A percentile compares a stretch with the other conserved stretches of the same genome.
phyloP scores from a whole-genome alignment of 2,888 invertebrate species.

The Metalampra italica region DNA sequence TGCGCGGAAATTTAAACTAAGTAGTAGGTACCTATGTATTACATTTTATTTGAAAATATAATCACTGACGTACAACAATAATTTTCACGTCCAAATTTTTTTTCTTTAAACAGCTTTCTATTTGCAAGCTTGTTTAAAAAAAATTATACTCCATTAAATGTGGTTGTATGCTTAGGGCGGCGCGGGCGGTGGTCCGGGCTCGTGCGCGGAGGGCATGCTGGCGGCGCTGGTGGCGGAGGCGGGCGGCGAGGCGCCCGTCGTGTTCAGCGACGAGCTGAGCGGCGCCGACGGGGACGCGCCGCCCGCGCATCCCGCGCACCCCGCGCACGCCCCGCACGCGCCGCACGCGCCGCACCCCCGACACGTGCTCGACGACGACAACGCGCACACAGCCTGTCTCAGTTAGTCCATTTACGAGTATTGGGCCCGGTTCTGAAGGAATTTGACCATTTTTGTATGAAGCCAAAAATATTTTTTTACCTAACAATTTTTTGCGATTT shows the following conservation, averaged over 20 bases:
- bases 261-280: conserved; percentile 96
- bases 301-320: background rate
- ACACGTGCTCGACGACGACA: conserved; percentile 92
- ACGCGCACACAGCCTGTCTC: conserved; percentile 95
- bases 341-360: conserved; percentile 86
- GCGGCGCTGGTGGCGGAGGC: conserved; percentile 97
- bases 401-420: conserved; percentile 85
- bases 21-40: no score
- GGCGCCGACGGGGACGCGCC: conserved; percentile 38
- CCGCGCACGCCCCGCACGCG: conserved; percentile 71
- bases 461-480: no score
- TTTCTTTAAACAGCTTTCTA: no score
- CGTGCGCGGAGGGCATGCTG: conserved; percentile 79
- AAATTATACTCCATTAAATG: no score
- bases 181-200: conserved; percentile 17
- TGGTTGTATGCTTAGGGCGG: background rate
- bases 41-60: no score
- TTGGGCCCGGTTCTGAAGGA: no score
- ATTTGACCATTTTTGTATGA: no score
- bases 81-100: no score
- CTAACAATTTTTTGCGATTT: no score
- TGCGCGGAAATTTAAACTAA: no score
- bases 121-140: no score
- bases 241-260: conserved; percentile 92
- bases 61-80: no score